A percentile compares a stretch with the other conserved stretches of the same genome.
Evolutionary conservation across 1,140 invertebrate genomes (phyloP).

Genomic region (Drosophila watanabei): DNA sequence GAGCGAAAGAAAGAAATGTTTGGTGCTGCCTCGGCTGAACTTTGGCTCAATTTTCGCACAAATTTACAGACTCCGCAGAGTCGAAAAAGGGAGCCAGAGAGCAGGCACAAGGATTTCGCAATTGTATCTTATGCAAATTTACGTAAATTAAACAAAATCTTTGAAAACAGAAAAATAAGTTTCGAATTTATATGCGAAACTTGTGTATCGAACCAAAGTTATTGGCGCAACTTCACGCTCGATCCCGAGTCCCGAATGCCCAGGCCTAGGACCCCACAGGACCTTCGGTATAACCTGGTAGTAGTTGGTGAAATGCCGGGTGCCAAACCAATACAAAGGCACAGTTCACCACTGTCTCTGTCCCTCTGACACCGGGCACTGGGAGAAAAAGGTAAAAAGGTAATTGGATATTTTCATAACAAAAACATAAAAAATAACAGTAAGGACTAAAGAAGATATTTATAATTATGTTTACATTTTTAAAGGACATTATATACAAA

Average conservation of each 20-base stretch:
- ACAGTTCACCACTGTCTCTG: conserved; percentile 20
- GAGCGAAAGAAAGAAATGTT: conserved; percentile 19
- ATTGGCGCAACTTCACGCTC: conserved; percentile 49
- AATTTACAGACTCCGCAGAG: conserved; percentile 71
- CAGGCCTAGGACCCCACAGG: conserved; percentile 45
- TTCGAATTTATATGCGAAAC: conserved; percentile 67
- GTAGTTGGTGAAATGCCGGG: conserved; percentile 50
- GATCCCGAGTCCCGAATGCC: conserved; percentile 16
- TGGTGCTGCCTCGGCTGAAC: conserved; percentile 49
- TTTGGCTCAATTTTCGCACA: conserved; percentile 81
- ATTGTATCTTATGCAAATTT: conserved; percentile 84
- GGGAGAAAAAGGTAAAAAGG: not conserved
- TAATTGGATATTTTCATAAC: no score
- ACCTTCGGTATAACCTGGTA: conserved; percentile 28
- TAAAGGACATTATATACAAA: no score
- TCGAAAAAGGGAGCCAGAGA: not conserved
- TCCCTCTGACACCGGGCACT: conserved; percentile 1
- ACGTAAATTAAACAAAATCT: conserved; percentile 83
- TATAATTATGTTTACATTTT: not conserved
- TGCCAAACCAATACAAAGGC: conserved; percentile 21
- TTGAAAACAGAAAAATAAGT: conserved; percentile 82
- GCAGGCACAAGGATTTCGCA: conserved; percentile 27
- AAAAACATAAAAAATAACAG: not conserved
- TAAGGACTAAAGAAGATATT: accelerated
- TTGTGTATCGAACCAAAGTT: conserved; percentile 78